phyloP scores from a whole-genome alignment of 2,113 vertebrate species.

The Brachirus orientalis region DNA sequence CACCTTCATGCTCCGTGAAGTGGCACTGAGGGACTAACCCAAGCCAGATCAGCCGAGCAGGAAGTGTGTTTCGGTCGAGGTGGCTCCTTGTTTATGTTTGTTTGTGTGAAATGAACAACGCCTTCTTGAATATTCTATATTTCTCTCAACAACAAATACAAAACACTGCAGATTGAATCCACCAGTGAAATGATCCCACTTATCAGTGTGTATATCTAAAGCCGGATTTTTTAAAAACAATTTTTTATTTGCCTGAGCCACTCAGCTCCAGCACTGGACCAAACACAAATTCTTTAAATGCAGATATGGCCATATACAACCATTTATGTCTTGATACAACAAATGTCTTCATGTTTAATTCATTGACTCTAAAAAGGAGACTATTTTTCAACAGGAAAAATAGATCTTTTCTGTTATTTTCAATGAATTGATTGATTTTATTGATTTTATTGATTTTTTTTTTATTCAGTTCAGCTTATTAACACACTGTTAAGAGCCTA shows the following conservation, averaged over 20 bases:
- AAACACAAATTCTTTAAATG: no score
- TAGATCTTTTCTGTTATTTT: not conserved
- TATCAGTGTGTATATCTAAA: not conserved
- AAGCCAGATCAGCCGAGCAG: slow-evolving; percentile 20
- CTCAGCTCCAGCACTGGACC: no score
- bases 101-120: not conserved
- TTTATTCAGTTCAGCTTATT: not conserved
- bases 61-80: slow-evolving; percentile 9
- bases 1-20: slow-evolving; percentile 49
- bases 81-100: no score
- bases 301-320: not conserved
- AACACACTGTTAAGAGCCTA: not conserved
- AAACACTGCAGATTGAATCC: not conserved
- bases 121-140: not conserved
- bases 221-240: not conserved
- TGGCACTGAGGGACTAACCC: slow-evolving; percentile 43
- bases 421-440: no score
- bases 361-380: no score
- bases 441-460: no score
- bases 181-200: no score
- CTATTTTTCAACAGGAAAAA: not conserved
- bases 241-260: not conserved
- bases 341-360: no score
- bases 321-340: no score
- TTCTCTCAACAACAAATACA: not conserved